phyloP scores from a whole-genome alignment of 2,113 vertebrate species.

The Aythya baeri region DNA sequence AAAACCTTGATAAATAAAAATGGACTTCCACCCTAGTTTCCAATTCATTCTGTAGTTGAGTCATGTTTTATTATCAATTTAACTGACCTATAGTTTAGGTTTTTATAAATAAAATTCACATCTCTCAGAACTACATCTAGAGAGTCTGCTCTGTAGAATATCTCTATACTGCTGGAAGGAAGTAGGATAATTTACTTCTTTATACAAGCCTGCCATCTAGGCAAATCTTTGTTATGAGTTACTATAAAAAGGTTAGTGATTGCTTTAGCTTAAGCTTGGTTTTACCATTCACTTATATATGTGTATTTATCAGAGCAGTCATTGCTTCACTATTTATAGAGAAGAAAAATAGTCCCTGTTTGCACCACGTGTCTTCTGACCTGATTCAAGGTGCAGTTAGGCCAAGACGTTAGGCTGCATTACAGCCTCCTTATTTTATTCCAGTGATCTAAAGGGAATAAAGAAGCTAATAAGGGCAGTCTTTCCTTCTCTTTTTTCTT shows the following conservation, averaged over 20 bases:
- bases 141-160: not conserved
- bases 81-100: not conserved
- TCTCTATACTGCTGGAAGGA: not conserved
- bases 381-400: not conserved
- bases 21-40: not conserved
- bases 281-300: not conserved
- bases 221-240: constrained; percentile 49
- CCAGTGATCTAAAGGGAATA: not conserved
- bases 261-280: constrained; percentile 3
- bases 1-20: not conserved
- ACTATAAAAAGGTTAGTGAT: constrained; percentile 38
- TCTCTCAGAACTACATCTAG: not conserved
- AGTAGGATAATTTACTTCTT: constrained; percentile 48
- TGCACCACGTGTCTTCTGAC: not conserved
- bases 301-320: not conserved
- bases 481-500: not conserved
- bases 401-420: not conserved
- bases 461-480: not conserved
- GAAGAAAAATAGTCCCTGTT: not conserved
- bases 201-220: constrained; percentile 71
- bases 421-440: not conserved
- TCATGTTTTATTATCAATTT: not conserved
- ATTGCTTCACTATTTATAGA: not conserved
- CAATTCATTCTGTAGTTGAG: not conserved
- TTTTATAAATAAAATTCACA: not conserved